Evolutionary conservation across 2,797 vertebrate species (phyloP), one percentile per base, ranked within the genome.

Genomic region (Oophaga sylvatica): DNA sequence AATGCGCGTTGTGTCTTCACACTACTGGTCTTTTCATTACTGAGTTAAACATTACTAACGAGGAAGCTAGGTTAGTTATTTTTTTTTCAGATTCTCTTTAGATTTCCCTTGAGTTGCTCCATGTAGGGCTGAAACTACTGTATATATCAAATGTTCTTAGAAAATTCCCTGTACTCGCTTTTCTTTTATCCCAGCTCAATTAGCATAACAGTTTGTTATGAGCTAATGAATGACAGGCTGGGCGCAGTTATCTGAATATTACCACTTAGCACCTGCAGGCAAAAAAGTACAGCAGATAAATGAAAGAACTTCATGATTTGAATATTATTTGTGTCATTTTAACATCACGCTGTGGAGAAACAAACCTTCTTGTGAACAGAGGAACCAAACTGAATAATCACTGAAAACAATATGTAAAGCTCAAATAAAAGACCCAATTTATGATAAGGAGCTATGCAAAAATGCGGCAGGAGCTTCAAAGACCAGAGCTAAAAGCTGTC

Each of bases 221-320:
- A 26, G 31, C 70, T 83, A 83, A 83, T 83, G 81, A 73, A 59
- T 73, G 81, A 73, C 68, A 83, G 81, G 53, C 53, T 41, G 68
- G 31, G 68, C 29, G 26, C 65, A 83, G 68, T 71, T 59, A 56
- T 41, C 29, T 73, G 81, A 73, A 83, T 83, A 73, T 83, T 83
- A 59, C 48, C 68, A 83, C 81, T 83, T 83, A 83, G 68, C 81
- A 83, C 81, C 81, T 83, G 53, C 81, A 83, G 81, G 56, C 81
- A 73, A 57, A 73, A 59, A 83, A 71, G 29, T 35, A 57, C 81
- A 17, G 53, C 81, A 83, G 68, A 73, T 73, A 73, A 73, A 83
- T 83, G 11, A 68, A 35, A 73, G 68, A n/a, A 41, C 29, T 71
- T 82, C 63, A 56, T 56, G 45, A 70, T 82, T 59, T 83, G 26